Percentiles rank a stretch among this genome's conserved stretches.
phyloP scores from a whole-genome alignment of 2,888 invertebrate genomes.

The Ischnura elegans region DNA sequence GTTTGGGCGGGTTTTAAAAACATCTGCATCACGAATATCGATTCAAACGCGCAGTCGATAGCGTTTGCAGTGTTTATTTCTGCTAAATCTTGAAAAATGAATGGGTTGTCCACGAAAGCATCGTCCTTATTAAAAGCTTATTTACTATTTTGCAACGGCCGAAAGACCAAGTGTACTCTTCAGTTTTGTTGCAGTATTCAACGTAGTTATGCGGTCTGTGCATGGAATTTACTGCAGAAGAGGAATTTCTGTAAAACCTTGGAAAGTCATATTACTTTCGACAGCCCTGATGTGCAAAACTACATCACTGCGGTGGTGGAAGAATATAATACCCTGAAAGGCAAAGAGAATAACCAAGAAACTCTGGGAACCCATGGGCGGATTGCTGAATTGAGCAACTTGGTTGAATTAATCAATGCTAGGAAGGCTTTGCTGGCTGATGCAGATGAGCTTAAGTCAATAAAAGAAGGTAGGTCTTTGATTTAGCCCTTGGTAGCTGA shows the following conservation, averaged over 20 bases:
- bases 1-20: background rate
- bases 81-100: constrained; percentile 7
- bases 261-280: background rate
- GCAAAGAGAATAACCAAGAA: constrained; percentile 76
- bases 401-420: constrained; percentile 82
- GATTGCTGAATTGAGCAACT: constrained; percentile 79
- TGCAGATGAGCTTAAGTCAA: constrained; percentile 82
- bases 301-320: constrained; percentile 80
- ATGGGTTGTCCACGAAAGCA: background rate
- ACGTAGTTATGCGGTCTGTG: background rate
- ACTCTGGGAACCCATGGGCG: constrained; percentile 76
- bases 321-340: constrained; percentile 78
- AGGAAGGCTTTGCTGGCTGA: constrained; percentile 82
- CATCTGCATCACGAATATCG: background rate
- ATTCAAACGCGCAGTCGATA: background rate
- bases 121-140: background rate
- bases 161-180: background rate
- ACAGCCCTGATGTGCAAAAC: constrained; percentile 77
- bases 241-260: background rate
- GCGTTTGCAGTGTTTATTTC: background rate
- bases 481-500: background rate
- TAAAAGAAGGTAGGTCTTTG: constrained; percentile 78
- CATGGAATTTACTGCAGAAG: background rate
- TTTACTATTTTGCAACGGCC: background rate
- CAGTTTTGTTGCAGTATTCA: background rate